These are phyloP conservation scores for Hypomecis punctinalis DNA, from an alignment of 2,888 invertebrate genomes.

Conservation along the genomic window DNA sequence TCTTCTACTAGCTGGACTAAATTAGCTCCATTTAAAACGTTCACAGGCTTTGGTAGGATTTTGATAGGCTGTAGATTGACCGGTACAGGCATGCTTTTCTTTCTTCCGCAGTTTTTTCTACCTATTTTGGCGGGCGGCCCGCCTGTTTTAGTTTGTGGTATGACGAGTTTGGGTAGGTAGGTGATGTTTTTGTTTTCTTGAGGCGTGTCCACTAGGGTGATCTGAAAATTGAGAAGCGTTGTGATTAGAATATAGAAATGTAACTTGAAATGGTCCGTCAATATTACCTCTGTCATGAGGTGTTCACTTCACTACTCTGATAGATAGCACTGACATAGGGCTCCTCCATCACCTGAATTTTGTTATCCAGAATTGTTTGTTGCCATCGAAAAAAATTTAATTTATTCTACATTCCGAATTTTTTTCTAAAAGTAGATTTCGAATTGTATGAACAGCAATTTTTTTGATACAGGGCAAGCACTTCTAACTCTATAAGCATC, in stretches of 20 bases:
- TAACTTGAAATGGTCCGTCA: no score
- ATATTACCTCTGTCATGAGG: no score
- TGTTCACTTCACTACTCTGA: no score
- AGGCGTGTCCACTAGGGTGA: constrained; percentile 70
- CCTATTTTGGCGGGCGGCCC: constrained; percentile 68
- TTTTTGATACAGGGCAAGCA: no score
- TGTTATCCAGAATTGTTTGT: no score
- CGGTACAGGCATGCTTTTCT: constrained; percentile 64
- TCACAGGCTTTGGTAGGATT: constrained; percentile 76
- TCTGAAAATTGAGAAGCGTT: constrained; percentile 61
- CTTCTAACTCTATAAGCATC: no score
- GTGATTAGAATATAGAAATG: background rate
- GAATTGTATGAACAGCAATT: no score
- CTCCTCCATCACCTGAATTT: no score
- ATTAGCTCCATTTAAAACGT: constrained; percentile 71
- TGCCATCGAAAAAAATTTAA: no score
- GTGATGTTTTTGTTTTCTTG: constrained; percentile 50
- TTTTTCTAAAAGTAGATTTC: no score
- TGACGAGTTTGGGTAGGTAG: constrained; percentile 56
- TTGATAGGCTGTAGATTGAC: constrained; percentile 71
- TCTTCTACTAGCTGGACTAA: constrained; percentile 72
- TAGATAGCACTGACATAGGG: no score
- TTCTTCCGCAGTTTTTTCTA: constrained; percentile 67
- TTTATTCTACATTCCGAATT: no score
- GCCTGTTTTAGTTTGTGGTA: constrained; percentile 47